Conservation (phyloP, 2,888 invertebrate species). For the Pyrochroa serraticornis region DNA sequence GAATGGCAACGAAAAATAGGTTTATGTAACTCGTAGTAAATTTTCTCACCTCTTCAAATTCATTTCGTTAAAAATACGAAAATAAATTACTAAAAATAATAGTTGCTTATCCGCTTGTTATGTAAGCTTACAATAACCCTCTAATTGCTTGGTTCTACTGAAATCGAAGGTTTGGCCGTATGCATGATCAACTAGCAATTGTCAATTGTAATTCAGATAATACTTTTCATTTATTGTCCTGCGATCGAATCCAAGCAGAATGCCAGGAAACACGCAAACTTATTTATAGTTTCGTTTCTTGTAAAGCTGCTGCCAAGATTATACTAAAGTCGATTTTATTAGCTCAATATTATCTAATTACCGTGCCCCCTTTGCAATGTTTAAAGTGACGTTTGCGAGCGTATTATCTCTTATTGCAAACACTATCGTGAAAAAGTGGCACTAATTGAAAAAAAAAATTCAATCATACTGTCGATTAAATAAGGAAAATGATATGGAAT, state of each 20-base stretch:
- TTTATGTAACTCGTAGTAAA: conserved; percentile 21
- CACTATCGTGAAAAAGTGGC: no score
- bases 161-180: conserved; percentile 7
- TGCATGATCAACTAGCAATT: conserved; percentile 12
- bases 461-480: neutral
- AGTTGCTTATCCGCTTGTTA: conserved; percentile 16
- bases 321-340: conserved; percentile 4
- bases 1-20: conserved; percentile 21
- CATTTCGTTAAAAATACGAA: conserved; percentile 18
- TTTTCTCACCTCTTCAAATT: conserved; percentile 9
- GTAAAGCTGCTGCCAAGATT: conserved; percentile 6
- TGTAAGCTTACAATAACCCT: conserved; percentile 13
- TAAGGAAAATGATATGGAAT: neutral
- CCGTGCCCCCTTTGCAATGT: no score
- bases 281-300: conserved; percentile 9
- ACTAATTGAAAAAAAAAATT: no score
- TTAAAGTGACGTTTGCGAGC: no score
- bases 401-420: no score
- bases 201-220: conserved; percentile 1
- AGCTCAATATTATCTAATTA: no score
- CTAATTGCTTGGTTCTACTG: conserved; percentile 3
- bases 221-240: neutral
- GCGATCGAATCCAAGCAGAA: conserved; percentile 12
- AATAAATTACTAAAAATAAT: conserved; percentile 23
- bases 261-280: conserved; percentile 5